phyloP scores from a whole-genome alignment of 1,140 invertebrate species.

The Daktulosphaira vitifoliae region DNA sequence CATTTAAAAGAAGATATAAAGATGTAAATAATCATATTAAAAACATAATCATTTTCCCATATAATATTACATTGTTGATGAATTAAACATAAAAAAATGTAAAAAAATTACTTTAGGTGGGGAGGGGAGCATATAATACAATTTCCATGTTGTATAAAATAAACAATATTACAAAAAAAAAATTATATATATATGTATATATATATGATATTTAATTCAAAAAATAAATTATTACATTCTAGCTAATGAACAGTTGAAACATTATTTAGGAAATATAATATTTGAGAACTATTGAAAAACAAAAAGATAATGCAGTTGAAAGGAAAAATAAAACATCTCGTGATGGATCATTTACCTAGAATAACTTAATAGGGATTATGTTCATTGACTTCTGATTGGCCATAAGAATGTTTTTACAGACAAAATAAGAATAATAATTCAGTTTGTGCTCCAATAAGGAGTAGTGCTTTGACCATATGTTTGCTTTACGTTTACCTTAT shows the following conservation, averaged over 20 bases:
- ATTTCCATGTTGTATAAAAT: slow-evolving; percentile 27
- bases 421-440: neutral
- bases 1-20: slow-evolving; percentile 29
- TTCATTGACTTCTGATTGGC: slow-evolving; percentile 4
- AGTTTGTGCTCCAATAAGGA: slow-evolving; percentile 25
- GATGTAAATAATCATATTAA: slow-evolving; percentile 17
- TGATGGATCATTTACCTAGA: slow-evolving; percentile 16
- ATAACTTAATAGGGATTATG: slow-evolving; percentile 3
- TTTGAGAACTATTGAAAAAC: slow-evolving; percentile 21
- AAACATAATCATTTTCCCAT: slow-evolving; percentile 31
- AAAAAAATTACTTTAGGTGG: slow-evolving; percentile 25
- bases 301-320: neutral
- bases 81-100: slow-evolving; percentile 21
- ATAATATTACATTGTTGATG: slow-evolving; percentile 26
- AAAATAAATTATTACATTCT: slow-evolving; percentile 30
- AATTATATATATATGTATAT: neutral
- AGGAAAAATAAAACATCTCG: slow-evolving; percentile 23
- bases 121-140: slow-evolving; percentile 28
- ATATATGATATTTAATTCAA: slow-evolving; percentile 4
- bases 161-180: slow-evolving; percentile 24
- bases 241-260: slow-evolving; percentile 14
- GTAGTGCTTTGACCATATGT: slow-evolving; percentile 17
- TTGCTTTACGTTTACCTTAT: slow-evolving; percentile 22
- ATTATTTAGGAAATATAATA: slow-evolving; percentile 24
- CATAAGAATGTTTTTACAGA: slow-evolving; percentile 6